Base-by-base conservation (phyloP, 2,888 invertebrate genomes). In the Drosophila multiciliata region DNA sequence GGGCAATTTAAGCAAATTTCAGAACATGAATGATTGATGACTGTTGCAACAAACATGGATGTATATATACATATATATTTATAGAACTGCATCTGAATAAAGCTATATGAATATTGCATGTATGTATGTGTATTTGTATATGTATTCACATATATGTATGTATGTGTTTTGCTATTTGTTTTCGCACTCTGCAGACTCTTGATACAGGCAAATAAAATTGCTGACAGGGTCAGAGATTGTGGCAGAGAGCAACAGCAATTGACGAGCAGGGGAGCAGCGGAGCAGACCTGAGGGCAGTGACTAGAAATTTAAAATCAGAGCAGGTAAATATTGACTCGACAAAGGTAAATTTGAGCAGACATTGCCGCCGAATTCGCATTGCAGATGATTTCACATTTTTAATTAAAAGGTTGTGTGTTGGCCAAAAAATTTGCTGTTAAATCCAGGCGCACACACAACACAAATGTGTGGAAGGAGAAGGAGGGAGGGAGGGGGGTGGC, bases 301-400 rank as follows among this genome's bases (percentile, higher is more conserved):
- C 77, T 75, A 84, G 70, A 85, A 83, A 80, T 73, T 85, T 76
- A 80, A 87, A 85, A 87, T 85, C 85, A 85, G 80, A 77, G 66
- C 85, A 82, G 85, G 75, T 55, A 82, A 87, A 85, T 87, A 85
- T 85, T 87, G 75, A 60, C 72, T 65, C 32, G 45, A 55, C 57
- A 67, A 71, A 76, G 71, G 78, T 65, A 65, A 67, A 71, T 36
- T 35, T 33, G 26, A 50, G 63, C 61, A 66, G 58, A 73, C 33
- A 73, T 54, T 73, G 62, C 48, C 35, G 36, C 49, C 59, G 58
- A 48, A 55, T 58, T 57, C 53, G 45, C 55, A 71, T 45, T 54
- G 70, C 58, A 57, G 69, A 64, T 78, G 66, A 73, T 64, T 73
- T 68, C 53, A 59, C 70, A 72, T 73, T 87, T 84, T 84, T 87